phyloP scores from a whole-genome alignment of 2,113 vertebrate species.

The Oplegnathus fasciatus region DNA sequence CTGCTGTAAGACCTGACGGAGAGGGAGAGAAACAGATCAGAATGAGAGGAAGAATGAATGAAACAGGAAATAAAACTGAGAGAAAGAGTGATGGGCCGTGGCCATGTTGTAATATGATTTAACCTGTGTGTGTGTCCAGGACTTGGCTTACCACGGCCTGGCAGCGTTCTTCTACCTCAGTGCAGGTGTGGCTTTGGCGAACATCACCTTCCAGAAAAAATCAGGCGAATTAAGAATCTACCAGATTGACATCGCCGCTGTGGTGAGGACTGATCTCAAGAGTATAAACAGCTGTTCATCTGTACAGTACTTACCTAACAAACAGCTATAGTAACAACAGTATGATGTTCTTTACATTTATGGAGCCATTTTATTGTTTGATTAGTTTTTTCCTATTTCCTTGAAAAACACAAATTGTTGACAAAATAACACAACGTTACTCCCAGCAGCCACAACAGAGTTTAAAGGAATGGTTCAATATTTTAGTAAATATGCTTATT shows the following conservation, averaged over 20 bases:
- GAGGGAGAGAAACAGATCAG: background rate
- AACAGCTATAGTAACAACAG: background rate
- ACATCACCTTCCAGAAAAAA: background rate
- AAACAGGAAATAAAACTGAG: fast-evolving
- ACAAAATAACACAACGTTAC: too few species aligned
- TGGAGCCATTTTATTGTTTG: background rate
- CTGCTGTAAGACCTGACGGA: constrained; percentile 80
- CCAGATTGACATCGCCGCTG: constrained; percentile 86
- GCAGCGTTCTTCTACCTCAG: constrained; percentile 89
- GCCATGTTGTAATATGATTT: background rate
- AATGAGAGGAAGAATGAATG: background rate
- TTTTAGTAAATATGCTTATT: too few species aligned
- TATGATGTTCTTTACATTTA: background rate
- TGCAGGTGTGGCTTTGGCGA: constrained; percentile 83
- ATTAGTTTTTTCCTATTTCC: too few species aligned
- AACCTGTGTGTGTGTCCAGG: constrained; percentile 73
- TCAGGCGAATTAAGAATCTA: background rate
- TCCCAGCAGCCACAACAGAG: too few species aligned
- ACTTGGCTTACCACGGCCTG: constrained; percentile 82
- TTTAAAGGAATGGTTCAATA: too few species aligned
- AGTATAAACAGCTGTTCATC: background rate
- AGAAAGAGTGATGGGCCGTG: background rate
- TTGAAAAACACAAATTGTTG: too few species aligned
- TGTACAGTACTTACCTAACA: background rate
- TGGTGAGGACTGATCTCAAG: constrained; percentile 78